Evolutionary conservation across 2,888 invertebrate species (phyloP).

Genomic region (Dysmachus trigonus): DNA sequence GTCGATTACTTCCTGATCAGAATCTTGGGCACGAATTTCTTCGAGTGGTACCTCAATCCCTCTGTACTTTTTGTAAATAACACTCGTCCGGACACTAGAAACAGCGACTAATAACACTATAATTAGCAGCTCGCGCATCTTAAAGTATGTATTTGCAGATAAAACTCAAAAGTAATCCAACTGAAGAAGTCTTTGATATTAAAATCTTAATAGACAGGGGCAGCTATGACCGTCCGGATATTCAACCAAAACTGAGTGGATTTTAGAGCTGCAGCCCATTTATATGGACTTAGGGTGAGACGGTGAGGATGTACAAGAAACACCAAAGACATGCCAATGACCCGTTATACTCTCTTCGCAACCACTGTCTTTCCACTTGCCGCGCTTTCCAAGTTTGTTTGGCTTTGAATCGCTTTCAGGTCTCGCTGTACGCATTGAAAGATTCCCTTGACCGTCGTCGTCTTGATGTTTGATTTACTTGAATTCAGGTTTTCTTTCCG

Average conservation of each 20-base stretch:
- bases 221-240: background rate
- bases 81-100: conserved; percentile 7
- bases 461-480: conserved; percentile 17
- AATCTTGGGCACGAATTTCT: background rate
- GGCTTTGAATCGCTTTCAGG: background rate
- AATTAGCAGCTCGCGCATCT: conserved; percentile 20
- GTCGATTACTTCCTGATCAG: background rate
- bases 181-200: background rate
- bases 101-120: background rate
- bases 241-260: conserved; percentile 24
- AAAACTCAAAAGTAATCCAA: background rate
- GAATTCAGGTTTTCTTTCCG: conserved; percentile 32
- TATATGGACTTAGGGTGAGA: conserved; percentile 42
- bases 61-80: conserved; percentile 14
- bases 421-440: background rate
- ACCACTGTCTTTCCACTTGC: background rate
- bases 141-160: background rate
- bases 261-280: conserved; percentile 40
- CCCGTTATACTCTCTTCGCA: conserved; percentile 45
- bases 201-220: background rate
- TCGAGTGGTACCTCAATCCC: background rate
- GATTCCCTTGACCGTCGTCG: conserved; percentile 7
- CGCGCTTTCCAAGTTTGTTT: conserved; percentile 13
- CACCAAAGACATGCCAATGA: conserved; percentile 45
- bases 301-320: conserved; percentile 32